These are phyloP conservation scores for Ceyx cyanopectus DNA, from an alignment of 2,113 vertebrate genomes.

Conservation along the genomic window DNA sequence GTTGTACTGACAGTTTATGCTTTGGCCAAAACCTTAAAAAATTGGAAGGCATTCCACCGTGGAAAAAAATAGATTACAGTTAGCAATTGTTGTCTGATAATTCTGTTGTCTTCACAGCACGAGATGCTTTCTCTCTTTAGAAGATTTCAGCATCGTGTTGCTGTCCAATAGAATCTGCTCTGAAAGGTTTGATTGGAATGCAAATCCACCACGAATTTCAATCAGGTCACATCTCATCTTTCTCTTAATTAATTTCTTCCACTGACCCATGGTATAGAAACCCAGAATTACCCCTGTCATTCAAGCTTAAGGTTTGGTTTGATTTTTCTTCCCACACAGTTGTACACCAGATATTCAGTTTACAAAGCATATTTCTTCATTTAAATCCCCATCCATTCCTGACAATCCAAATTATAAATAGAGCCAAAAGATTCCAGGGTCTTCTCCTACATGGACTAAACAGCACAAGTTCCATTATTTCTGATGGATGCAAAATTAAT, in stretches of 20 bases:
- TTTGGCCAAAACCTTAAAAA: neutral
- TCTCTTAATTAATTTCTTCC: neutral
- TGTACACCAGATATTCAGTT: neutral
- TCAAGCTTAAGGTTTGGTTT: neutral
- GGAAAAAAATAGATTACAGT: neutral
- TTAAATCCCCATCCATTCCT: neutral
- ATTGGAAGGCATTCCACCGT: neutral
- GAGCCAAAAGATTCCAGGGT: neutral
- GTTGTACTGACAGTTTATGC: neutral
- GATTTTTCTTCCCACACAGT: neutral
- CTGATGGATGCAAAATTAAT: neutral
- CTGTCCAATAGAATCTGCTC: neutral
- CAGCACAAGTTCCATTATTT: neutral
- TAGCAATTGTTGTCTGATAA: neutral
- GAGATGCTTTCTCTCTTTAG: neutral
- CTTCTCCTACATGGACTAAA: neutral
- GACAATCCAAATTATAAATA: neutral
- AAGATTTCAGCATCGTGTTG: neutral
- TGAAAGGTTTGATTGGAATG: neutral
- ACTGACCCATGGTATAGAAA: neutral
- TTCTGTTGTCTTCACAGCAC: neutral
- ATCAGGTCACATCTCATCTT: neutral
- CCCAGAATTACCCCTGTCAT: neutral
- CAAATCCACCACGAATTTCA: neutral
- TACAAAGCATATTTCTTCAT: neutral